Evolutionary conservation across 2,113 vertebrate species (phyloP).

Genomic region (Lota lota): DNA sequence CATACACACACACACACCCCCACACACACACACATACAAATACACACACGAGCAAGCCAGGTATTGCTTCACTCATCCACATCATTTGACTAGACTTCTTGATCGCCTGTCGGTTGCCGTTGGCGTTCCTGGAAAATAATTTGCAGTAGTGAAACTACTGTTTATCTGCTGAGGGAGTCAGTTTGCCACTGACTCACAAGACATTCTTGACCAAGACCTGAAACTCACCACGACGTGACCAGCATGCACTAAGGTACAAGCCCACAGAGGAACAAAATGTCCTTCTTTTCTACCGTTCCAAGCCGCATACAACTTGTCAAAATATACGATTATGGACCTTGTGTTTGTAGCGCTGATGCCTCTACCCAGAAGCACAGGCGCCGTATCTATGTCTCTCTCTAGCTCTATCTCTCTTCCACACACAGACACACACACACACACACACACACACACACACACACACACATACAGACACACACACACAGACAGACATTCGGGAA

Average conservation of each 20-base stretch:
- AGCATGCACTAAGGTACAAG: background rate
- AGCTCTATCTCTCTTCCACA: too few species aligned
- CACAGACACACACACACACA: background rate
- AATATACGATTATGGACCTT: too few species aligned
- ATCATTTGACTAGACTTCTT: conserved; percentile 5
- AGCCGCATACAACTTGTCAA: too few species aligned
- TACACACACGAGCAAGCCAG: background rate
- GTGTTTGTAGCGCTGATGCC: too few species aligned
- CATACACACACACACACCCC: conserved; percentile 11
- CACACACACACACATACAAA: conserved; percentile 18
- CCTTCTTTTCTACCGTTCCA: background rate
- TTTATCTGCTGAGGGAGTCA: conserved; percentile 50
- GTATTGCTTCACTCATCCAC: conserved; percentile 40
- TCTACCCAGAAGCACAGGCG: too few species aligned
- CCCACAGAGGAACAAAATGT: background rate
- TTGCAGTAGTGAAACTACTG: conserved; percentile 69
- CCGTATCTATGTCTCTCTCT: background rate
- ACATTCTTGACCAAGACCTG: conserved; percentile 41
- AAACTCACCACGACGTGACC: conserved; percentile 11
- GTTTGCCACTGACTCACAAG: conserved; percentile 41
- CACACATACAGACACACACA: background rate
- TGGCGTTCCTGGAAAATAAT: conserved; percentile 60
- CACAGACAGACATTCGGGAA: background rate
- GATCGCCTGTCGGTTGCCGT: background rate
- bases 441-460: too few species aligned